These are phyloP conservation scores for Benthosema pterotum DNA, from an alignment of 2,797 vertebrate species.

Conservation along the genomic window DNA sequence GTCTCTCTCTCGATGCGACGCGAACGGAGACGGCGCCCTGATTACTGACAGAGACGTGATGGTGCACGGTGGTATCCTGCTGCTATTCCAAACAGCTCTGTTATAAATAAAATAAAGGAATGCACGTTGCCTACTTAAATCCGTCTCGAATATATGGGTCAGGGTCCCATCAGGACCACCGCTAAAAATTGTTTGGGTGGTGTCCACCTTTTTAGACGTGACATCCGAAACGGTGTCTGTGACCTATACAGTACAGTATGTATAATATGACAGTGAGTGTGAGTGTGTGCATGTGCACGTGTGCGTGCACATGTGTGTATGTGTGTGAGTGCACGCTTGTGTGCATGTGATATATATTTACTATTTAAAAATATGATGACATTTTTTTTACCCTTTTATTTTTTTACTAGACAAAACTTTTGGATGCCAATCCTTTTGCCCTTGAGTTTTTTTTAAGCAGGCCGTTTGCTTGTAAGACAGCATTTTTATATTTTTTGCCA, in stretches of 20 bases:
- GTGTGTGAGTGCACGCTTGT: not conserved
- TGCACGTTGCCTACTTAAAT: constrained; percentile 43
- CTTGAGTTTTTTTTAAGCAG: too few relatives aligned
- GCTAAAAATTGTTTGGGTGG: constrained; percentile 8
- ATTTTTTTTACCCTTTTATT: too few relatives aligned
- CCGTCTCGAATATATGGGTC: constrained; percentile 61
- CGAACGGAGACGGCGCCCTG: constrained; percentile 17
- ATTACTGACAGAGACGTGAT: constrained; percentile 64
- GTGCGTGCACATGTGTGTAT: not conserved
- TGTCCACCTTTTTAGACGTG: not conserved
- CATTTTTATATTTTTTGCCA: too few relatives aligned
- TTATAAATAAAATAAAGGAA: constrained; percentile 57
- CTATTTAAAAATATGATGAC: too few relatives aligned
- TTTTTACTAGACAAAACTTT: too few relatives aligned
- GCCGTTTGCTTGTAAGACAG: too few relatives aligned
- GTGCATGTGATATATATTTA: too few relatives aligned
- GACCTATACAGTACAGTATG: not conserved
- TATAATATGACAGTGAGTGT: too few relatives aligned
- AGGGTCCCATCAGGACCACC: constrained; percentile 37
- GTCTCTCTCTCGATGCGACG: constrained; percentile 37
- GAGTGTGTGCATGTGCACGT: constrained; percentile 8
- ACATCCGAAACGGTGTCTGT: constrained; percentile 2
- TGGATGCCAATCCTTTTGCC: too few relatives aligned
- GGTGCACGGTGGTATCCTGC: constrained; percentile 62
- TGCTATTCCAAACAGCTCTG: constrained; percentile 53